Evolutionary conservation across 2,113 vertebrate genomes (phyloP).

Genomic region (Salminus brasiliensis): DNA sequence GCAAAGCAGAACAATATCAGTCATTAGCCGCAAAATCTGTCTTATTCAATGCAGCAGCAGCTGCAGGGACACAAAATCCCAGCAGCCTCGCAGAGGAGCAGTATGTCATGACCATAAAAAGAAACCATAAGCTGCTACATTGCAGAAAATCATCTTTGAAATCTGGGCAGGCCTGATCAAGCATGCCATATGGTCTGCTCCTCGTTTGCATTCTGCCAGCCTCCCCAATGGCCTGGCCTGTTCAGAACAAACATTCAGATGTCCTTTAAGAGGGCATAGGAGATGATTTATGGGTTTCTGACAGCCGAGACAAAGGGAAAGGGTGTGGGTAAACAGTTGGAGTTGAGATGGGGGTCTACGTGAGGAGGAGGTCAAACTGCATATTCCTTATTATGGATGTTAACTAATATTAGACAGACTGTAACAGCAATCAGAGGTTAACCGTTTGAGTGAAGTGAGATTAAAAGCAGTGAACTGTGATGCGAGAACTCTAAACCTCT

Average conservation of each 20-base stretch:
- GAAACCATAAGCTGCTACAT: background rate
- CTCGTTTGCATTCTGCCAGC: background rate
- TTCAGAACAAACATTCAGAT: background rate
- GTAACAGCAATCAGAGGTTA: background rate
- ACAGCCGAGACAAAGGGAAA: background rate
- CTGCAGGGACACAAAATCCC: background rate
- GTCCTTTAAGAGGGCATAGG: background rate
- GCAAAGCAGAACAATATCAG: background rate
- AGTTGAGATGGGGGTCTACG: background rate
- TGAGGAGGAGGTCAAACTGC: background rate
- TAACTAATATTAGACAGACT: background rate
- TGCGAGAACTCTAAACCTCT: background rate
- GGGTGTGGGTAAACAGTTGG: background rate
- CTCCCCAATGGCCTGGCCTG: background rate
- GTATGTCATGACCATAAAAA: slow-evolving; percentile 2
- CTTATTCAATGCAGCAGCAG: background rate
- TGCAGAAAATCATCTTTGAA: background rate
- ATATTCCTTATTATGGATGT: background rate
- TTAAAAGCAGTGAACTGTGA: background rate
- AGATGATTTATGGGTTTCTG: background rate
- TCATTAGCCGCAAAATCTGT: background rate
- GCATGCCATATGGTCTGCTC: background rate
- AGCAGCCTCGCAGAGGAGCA: background rate
- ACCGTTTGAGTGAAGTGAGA: too few relatives aligned
- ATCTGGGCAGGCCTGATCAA: background rate